Evolutionary conservation across 2,797 vertebrate genomes (phyloP), one percentile per base, ranked within the genome.

Genomic region (Limosa lapponica): DNA sequence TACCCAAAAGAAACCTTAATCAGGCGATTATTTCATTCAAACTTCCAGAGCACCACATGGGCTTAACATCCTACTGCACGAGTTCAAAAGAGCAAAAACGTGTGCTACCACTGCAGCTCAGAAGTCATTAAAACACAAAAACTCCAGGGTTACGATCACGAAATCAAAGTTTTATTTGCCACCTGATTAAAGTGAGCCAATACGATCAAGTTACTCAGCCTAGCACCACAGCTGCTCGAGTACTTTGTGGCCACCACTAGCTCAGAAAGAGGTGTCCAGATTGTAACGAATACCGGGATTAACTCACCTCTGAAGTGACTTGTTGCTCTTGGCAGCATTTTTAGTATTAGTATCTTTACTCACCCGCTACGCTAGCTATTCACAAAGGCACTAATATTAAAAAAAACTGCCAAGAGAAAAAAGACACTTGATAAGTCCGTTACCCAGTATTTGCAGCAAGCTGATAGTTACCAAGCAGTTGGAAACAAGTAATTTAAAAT

Each of bases 81-180:
- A 36, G 13, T 59, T 55, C 1, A 4, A 69, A 89, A 49, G 30
- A 62, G 16, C 44, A 51, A 73, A 87, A 62, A 28, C 0, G 3
- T 5, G 19, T 34, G 39, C 57, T 67, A 55, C 22, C 5, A 5
- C 12, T 43, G 77, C 39, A 48, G 30, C 83, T 90, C 52, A 87
- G 11, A 90, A 80, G 48, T 67, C 88, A 90, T 43, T 81, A 80
- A 77, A 73, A 55, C 2, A 81, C 43, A 85, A 61, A 4, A 81
- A 39, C 23, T 71, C n/a, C 57, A 77, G 17, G 28, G n/a, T 27
- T 43, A 55, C 0, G 0, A 44, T 57, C 69, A 71, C 0, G 8
- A 82, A 87, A 87, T 37, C 24, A 18, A 64, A 52, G 30, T 73
- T 94, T 82, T 58, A 88, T 80, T 65, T 89, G 84, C 37, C 49